Evolutionary conservation across 2,113 vertebrate species (phyloP).

Genomic region (Cercocebus atys): DNA sequence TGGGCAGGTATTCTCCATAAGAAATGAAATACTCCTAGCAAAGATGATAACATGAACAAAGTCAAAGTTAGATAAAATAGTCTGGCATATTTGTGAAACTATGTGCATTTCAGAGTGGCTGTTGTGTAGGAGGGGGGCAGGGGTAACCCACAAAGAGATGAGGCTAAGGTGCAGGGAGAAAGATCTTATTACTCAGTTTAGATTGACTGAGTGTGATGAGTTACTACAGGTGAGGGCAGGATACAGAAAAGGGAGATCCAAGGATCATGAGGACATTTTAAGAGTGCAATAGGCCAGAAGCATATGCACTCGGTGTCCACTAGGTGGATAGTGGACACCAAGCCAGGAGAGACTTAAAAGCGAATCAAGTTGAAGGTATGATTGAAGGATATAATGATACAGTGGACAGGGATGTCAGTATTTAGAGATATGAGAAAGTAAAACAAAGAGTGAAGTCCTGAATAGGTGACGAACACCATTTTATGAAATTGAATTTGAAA

Average conservation of each 20-base stretch:
- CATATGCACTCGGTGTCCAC: neutral
- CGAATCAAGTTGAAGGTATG: neutral
- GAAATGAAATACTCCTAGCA: neutral
- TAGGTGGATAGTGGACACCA: neutral
- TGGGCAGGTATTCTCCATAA: neutral
- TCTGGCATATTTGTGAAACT: neutral
- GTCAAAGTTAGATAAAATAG: neutral
- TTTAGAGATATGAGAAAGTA: neutral
- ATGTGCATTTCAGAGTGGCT: neutral
- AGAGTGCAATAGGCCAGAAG: neutral
- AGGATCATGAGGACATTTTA: neutral
- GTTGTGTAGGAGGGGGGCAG: neutral
- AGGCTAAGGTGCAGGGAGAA: neutral
- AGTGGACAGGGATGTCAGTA: neutral
- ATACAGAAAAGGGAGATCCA: neutral
- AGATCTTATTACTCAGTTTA: neutral
- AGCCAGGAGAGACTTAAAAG: neutral
- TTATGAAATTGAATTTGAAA: neutral
- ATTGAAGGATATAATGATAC: neutral
- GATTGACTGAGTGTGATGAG: neutral
- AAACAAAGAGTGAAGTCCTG: neutral
- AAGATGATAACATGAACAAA: neutral
- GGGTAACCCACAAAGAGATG: neutral
- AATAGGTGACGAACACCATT: neutral
- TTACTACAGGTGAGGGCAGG: neutral